Conservation (phyloP, 1,140 invertebrate genomes). For the Drosophila micromelanica region DNA sequence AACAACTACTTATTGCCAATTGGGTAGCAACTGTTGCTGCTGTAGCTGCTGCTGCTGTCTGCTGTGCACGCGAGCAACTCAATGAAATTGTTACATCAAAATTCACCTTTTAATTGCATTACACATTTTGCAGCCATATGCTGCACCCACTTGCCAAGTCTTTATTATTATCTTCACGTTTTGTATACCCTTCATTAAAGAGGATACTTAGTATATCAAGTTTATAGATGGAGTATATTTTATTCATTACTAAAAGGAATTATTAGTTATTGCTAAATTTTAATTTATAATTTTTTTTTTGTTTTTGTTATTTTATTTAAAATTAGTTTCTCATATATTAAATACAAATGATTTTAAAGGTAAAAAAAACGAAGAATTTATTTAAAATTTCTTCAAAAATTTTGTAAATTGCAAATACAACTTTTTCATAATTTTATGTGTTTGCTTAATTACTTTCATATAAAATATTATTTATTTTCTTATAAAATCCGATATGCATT, state of each 20-base stretch:
- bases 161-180: slow-evolving; percentile 17
- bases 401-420: too few species aligned
- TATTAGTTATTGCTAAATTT: too few species aligned
- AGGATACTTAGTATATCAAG: background rate
- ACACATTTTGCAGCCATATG: slow-evolving; percentile 61
- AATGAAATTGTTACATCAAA: slow-evolving; percentile 72
- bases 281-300: too few species aligned
- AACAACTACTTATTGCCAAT: slow-evolving; percentile 44
- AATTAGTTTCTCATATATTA: too few species aligned
- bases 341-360: too few species aligned
- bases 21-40: slow-evolving; percentile 58
- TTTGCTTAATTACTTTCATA: too few species aligned
- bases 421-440: too few species aligned
- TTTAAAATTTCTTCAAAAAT: background rate
- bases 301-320: too few species aligned
- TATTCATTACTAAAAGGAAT: too few species aligned
- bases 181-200: background rate
- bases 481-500: too few species aligned
- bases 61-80: slow-evolving; percentile 27
- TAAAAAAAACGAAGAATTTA: background rate
- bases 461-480: too few species aligned
- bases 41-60: slow-evolving; percentile 8
- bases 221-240: background rate
- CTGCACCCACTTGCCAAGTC: slow-evolving; percentile 72
- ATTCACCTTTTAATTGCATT: slow-evolving; percentile 76